Percentiles rank a stretch among this genome's conserved stretches.
These are phyloP conservation scores for Eumaeus atala DNA, from an alignment of 1,140 invertebrate species.

Conservation along the genomic window DNA sequence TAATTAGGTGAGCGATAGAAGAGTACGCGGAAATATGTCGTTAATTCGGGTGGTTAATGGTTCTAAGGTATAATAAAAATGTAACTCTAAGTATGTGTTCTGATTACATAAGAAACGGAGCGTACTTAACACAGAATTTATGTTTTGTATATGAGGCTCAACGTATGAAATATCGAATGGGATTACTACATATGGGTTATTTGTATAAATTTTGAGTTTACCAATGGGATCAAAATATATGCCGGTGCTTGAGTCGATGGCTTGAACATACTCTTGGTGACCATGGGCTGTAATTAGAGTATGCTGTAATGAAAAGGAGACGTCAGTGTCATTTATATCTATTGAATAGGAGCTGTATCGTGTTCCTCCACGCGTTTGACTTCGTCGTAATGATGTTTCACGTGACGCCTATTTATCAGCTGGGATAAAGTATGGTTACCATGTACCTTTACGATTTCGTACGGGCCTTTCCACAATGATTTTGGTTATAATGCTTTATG, in stretches of 20 bases:
- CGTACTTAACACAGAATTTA: neutral
- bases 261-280: neutral
- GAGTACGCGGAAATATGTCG: too few species aligned
- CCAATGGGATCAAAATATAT: conserved; percentile 5
- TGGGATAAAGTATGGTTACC: too few species aligned
- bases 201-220: neutral
- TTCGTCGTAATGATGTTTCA: too few species aligned
- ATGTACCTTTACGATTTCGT: too few species aligned
- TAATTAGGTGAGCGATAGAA: neutral
- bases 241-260: neutral
- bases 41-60: neutral
- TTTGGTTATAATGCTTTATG: too few species aligned
- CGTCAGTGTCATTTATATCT: too few species aligned
- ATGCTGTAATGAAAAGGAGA: too few species aligned
- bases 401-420: too few species aligned
- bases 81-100: neutral
- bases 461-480: too few species aligned
- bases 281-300: too few species aligned
- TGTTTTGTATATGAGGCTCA: neutral
- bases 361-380: too few species aligned
- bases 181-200: neutral
- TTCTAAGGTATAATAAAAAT: neutral
- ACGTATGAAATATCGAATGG: neutral
- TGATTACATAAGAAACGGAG: neutral
- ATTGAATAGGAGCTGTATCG: too few species aligned